A percentile compares a stretch with the other conserved stretches of the same genome.
These are phyloP conservation scores for Bombus confusus DNA, from an alignment of 1,140 invertebrate genomes.

Conservation along the genomic window DNA sequence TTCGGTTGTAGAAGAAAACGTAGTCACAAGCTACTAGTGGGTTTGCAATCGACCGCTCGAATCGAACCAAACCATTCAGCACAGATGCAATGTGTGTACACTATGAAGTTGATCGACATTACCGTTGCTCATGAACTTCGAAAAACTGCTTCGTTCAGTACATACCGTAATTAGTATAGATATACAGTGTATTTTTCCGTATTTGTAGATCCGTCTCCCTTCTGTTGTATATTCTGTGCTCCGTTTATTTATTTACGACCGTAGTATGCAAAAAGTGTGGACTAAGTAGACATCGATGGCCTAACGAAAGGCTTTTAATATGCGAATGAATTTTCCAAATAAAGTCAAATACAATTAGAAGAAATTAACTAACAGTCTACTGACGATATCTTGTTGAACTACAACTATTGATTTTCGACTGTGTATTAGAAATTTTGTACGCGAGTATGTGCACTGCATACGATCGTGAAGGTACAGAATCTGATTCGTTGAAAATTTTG, in stretches of 20 bases:
- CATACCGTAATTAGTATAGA: too few relatives aligned
- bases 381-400: background rate
- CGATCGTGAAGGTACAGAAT: background rate
- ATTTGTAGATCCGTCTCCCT: background rate
- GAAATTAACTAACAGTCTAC: background rate
- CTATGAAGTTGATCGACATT: background rate
- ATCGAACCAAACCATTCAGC: background rate
- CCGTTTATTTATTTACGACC: conserved; percentile 47
- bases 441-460: background rate
- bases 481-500: background rate
- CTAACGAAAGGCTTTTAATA: background rate
- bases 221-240: conserved; percentile 14
- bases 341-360: background rate
- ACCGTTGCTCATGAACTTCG: background rate
- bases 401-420: background rate
- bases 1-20: background rate
- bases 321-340: background rate
- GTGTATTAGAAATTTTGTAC: background rate
- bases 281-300: background rate
- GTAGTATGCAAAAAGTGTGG: background rate
- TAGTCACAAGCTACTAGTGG: background rate
- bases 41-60: background rate
- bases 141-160: background rate
- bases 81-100: background rate
- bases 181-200: conserved; percentile 18